Base-by-base conservation (phyloP, 2,797 vertebrate species). In the Etheostoma perlongum region DNA sequence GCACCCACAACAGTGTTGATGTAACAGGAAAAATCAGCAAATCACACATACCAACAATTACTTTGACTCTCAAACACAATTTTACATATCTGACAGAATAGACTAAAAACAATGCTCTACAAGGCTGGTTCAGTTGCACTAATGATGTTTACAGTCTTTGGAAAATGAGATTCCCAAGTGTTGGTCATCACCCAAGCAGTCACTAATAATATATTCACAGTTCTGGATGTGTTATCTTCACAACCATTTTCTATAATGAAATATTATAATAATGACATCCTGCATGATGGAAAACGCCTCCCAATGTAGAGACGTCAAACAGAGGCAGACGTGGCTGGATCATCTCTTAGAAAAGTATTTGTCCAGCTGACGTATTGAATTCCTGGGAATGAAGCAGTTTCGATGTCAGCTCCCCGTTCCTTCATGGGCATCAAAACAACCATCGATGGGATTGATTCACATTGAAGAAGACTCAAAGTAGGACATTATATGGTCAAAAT, bases 391-490 rank as follows among this genome's bases (percentile, higher is more conserved):
- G 47, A 78, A 74, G 49, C 44, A 15, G 63, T 64, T 81, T 79
- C 53, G 81, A 85, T 66, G 74, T 65, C 25, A 40, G 42, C 47
- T n/a, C 6, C 12, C 16, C 0, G 9, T 49, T 63, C 47, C 61
- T 48, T 60, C 65, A 66, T 25, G 48, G 65, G 46, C 66, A 42
- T 57, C 1, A 10, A 65, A 67, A 46, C 19, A 36, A 21, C 76
- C 65, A 61, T 82, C n/a, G 5, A 83, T 90, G 30, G 40, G 47
- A 87, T 83, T 82, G 85, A 89, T 78, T 71, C 40, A 36, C 3
- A 3, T 16, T 16, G 60, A 69, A 64, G 65, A 23, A 66, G 51
- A 74, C 15, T 23, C 16, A 2, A 16, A 66, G 73, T 44, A 27
- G 63, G 72, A 80, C 75, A 88, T 67, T 19, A 78, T 63, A 66